Evolutionary conservation across 2,113 vertebrate species (phyloP), one percentile per base, ranked within the genome.

Genomic region (Petaurus breviceps): DNA sequence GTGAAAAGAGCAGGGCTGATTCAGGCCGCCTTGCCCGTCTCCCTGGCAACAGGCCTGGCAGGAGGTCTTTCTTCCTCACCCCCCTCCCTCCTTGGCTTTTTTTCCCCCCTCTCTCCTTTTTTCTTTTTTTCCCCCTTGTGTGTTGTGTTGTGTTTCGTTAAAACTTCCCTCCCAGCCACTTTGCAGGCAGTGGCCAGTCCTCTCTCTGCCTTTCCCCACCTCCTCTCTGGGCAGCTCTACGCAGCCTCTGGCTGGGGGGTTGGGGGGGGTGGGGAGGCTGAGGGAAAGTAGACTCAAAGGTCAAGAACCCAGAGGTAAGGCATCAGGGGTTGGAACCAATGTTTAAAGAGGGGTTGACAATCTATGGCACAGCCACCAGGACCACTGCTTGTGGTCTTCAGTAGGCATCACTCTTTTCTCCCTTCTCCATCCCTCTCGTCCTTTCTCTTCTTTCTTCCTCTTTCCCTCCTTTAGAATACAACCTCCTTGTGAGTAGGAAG

Each of bases 1-100:
- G 99, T 99, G 99, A 99, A 99, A 99, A 99, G 99, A 99, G 98
- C 99, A 99, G 99, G 99, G 99, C 99, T 99, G 99, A 99, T 99
- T 99, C 99, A 99, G 98, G 99, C 99, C 99, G 99, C 99, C 99
- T 99, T 99, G 98, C 98, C n/a, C 98, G 99, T 99, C 99, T 99
- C 99, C 99, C 98, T 99, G 99, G 99, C 99, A 99, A 99, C 99
- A 98, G 94, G 98, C 99, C 99, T 99, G 95, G 99, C 99, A 99
- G 99, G 99, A 99, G 99, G 99, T 98, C 99, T 99, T 99, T 99
- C 99, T 99, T 98, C 98, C 98, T 98, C 97, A 96, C 98, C 98
- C 96, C 97, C 96, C 97, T 93, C 46, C 53, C 52, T 52, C 93
- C 97, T 93, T 95, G 91, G 96, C 94, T 90, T 97, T 97, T 95